Evolutionary conservation across 2,797 vertebrate genomes (phyloP).

Genomic region (Melopsittacus undulatus): DNA sequence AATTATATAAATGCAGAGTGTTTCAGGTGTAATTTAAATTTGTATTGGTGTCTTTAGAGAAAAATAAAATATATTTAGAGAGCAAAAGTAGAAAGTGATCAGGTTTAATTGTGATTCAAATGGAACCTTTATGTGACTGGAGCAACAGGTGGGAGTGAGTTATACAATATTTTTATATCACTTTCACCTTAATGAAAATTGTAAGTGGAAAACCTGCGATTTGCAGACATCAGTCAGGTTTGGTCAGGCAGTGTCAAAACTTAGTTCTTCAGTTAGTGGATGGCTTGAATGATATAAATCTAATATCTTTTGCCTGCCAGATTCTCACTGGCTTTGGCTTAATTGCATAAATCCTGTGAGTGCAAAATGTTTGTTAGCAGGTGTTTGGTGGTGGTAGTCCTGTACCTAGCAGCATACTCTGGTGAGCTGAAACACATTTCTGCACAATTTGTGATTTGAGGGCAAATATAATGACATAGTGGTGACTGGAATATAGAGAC

Average conservation of each 20-base stretch:
- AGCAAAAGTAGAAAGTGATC: not conserved
- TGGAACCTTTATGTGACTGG: not conserved
- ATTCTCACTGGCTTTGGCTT: not conserved
- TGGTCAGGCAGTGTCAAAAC: not conserved
- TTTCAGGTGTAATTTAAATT: constrained; percentile 35
- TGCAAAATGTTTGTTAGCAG: not conserved
- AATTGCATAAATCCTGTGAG: not conserved
- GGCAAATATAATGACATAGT: not conserved
- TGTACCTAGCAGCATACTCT: not conserved
- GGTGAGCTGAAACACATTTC: not conserved
- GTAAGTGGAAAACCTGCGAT: not conserved
- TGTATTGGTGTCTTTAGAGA: not conserved
- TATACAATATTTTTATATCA: not conserved
- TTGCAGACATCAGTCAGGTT: not conserved
- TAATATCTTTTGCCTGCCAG: not conserved
- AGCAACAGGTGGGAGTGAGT: not conserved
- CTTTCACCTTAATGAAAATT: not conserved
- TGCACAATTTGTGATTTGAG: not conserved
- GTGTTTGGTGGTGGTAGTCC: not conserved
- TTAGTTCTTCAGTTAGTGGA: not conserved
- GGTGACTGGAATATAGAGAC: not conserved
- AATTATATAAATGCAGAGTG: not conserved
- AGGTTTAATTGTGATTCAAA: not conserved
- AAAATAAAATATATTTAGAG: constrained; percentile 2
- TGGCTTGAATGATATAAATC: not conserved